Percentiles rank a stretch among this genome's conserved stretches.
phyloP scores from a whole-genome alignment of 1,140 invertebrate species.

The Patella vulgata region DNA sequence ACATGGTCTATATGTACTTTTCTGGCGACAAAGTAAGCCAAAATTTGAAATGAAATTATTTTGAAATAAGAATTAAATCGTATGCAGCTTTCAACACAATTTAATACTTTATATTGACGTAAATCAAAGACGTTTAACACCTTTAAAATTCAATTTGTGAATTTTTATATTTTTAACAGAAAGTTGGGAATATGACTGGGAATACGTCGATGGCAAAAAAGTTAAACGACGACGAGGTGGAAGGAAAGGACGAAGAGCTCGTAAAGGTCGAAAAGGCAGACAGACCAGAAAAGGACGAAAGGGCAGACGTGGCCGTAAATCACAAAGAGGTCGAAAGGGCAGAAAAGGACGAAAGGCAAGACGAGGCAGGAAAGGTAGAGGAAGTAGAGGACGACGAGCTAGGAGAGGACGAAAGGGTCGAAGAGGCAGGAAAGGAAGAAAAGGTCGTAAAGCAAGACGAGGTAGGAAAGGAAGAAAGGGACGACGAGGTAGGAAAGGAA shows the following conservation, averaged over 20 bases:
- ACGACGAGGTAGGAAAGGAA: too few relatives aligned
- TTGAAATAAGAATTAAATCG: not conserved
- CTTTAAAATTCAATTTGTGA: too few relatives aligned
- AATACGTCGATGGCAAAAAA: too few relatives aligned
- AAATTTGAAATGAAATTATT: not conserved
- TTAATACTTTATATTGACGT: not conserved
- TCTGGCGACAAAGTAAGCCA: not conserved
- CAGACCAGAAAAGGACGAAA: not conserved
- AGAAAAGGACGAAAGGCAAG: constrained; percentile 5
- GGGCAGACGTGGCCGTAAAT: constrained; percentile 3
- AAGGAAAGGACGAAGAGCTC: constrained; percentile 12
- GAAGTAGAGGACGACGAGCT: too few relatives aligned
- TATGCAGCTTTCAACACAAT: not conserved
- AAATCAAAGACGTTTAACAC: too few relatives aligned
- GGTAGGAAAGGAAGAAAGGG: too few relatives aligned
- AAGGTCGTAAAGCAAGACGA: too few relatives aligned
- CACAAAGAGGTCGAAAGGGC: constrained; percentile 3
- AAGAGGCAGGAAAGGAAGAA: too few relatives aligned
- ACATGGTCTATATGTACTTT: constrained; percentile 1
- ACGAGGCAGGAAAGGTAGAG: not conserved
- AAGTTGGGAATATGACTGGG: too few relatives aligned
- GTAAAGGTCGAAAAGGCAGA: constrained; percentile 10
- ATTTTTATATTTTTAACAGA: too few relatives aligned
- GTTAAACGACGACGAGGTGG: not conserved
- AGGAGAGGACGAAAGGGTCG: too few relatives aligned